phyloP scores from a whole-genome alignment of 2,113 vertebrate species.

The Ptilonorhynchus violaceus region DNA sequence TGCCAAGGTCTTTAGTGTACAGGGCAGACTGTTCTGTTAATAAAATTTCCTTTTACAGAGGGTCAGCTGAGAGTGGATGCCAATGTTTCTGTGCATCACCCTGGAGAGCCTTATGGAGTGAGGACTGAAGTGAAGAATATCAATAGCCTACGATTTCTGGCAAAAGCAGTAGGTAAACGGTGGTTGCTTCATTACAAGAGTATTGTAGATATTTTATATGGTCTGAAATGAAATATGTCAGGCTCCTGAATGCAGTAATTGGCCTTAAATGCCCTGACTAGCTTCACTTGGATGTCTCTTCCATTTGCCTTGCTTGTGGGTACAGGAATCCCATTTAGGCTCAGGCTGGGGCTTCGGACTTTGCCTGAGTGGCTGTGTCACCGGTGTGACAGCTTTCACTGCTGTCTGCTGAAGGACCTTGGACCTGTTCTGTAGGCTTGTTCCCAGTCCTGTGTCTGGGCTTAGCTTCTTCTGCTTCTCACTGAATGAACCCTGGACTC shows the following conservation, averaged over 20 bases:
- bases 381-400: not conserved
- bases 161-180: slow-evolving; percentile 87
- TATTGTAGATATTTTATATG: not conserved
- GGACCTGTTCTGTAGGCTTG: not conserved
- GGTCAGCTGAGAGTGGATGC: slow-evolving; percentile 97
- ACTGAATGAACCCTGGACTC: not conserved
- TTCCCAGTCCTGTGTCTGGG: not conserved
- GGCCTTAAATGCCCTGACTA: not conserved
- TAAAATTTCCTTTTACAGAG: slow-evolving; percentile 73
- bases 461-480: not conserved
- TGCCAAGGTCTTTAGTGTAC: not conserved
- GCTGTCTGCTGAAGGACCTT: not conserved
- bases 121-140: slow-evolving; percentile 98
- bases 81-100: slow-evolving; percentile 91
- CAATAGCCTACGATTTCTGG: slow-evolving; percentile 89
- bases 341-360: not conserved
- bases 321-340: not conserved
- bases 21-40: not conserved
- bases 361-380: not conserved
- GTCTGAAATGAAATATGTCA: not conserved
- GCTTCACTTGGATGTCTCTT: not conserved
- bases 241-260: not conserved
- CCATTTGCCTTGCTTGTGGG: not conserved
- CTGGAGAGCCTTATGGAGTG: slow-evolving; percentile 85
- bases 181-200: not conserved